Conservation (phyloP, 2,888 invertebrate species). For the Ganaspis brasiliensis region DNA sequence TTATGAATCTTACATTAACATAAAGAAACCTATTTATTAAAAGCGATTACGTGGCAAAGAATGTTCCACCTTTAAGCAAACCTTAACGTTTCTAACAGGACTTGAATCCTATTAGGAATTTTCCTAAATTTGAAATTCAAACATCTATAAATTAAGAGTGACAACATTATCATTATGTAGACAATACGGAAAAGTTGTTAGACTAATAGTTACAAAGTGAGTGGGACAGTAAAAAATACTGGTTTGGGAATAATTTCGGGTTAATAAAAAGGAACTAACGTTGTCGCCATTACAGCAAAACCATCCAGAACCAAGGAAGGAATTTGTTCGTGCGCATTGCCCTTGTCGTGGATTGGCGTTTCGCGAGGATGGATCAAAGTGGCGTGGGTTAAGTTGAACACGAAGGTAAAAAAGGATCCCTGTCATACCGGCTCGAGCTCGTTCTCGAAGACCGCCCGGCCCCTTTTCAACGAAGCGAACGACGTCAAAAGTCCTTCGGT, state of each 20-base stretch:
- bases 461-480: constrained; percentile 47
- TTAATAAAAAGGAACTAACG: constrained; percentile 16
- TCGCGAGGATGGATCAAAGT: constrained; percentile 36
- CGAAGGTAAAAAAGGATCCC: constrained; percentile 51
- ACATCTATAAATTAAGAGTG: no score
- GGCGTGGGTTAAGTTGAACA: constrained; percentile 54
- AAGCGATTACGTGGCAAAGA: no score
- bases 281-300: constrained; percentile 38
- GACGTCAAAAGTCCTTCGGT: constrained; percentile 53
- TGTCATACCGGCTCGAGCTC: constrained; percentile 50
- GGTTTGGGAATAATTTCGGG: neutral
- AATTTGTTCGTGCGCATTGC: constrained; percentile 46
- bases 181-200: no score
- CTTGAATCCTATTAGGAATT: no score
- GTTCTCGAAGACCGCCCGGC: constrained; percentile 10
- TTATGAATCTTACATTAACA: no score
- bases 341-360: constrained; percentile 44
- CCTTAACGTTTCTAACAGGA: no score
- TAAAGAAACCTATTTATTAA: no score
- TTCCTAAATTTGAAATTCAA: no score
- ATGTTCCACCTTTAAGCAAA: no score
- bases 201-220: no score
- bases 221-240: no score
- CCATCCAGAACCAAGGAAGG: constrained; percentile 34
- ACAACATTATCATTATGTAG: no score